Base-by-base conservation (phyloP, 2,797 vertebrate species). In the Molossus molossus region DNA sequence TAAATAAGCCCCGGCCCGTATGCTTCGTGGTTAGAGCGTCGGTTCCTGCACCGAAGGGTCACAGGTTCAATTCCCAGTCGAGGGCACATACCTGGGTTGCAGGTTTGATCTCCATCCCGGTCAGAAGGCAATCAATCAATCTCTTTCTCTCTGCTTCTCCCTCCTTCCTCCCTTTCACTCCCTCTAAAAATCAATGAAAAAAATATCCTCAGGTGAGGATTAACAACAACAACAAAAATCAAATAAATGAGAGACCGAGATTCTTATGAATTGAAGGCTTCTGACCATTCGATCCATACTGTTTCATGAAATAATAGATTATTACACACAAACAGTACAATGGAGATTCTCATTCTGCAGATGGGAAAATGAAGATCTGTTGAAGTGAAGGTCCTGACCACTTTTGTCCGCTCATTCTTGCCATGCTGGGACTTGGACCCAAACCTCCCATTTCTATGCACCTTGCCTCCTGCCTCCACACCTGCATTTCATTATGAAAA, bases 281-380 rank as follows among this genome's bases (percentile, higher is more conserved):
- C 81, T 91, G 23, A 93, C 37, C 25, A 90, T 76, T 87, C 6
- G 2, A 75, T 93, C 9, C 21, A 72, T 65, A 17, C 10, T 90
- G 21, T 76, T 73, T 89, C 27, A 37, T 79, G 90, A 80, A 90
- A 82, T 48, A 48, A 73, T 92, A 87, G 83, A 53, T 77, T 90
- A 40, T 64, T 29, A 65, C 9, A 33, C 6, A 9, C 6, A 77
- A 67, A 55, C 64, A 91, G 64, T 15, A 53, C 20, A 72, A n/a
- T 50, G n/a, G 33, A 65, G 17, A 53, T 60, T 77, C 15, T 93
- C 40, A 58, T 77, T 91, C 87, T 87, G 27, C 60, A 75, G 27
- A 23, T 79, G 25, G 20, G 76, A 62, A 89, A 80, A 77, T 20
- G 3, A 10, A 83, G 17, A 6, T 8, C 11, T 48, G 27, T 29